phyloP scores from a whole-genome alignment of 2,888 invertebrate species.

The Cenopis cana region DNA sequence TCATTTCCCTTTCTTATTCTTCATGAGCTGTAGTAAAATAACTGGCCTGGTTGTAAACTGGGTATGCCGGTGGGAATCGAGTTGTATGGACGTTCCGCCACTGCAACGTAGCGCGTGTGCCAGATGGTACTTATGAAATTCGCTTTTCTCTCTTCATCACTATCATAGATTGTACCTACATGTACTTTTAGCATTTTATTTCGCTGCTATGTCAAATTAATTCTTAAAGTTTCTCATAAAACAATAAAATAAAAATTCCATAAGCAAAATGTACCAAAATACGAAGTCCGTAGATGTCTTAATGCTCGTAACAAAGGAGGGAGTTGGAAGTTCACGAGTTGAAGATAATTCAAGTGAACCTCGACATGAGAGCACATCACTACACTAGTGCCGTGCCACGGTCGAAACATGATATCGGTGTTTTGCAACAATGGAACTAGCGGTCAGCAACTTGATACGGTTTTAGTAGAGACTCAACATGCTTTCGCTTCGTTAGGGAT shows the following conservation, averaged over 20 bases:
- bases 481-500: not conserved
- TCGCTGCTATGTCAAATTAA: not conserved
- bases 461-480: not conserved
- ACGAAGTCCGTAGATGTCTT: slow-evolving; percentile 26
- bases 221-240: not conserved
- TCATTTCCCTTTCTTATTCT: no score
- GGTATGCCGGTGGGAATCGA: no score
- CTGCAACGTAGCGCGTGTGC: no score
- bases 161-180: no score
- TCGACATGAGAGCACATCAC: slow-evolving; percentile 32
- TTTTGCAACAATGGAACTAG: not conserved
- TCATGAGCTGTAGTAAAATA: no score
- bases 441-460: not conserved
- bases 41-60: no score
- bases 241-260: not conserved
- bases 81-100: no score
- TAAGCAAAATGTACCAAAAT: slow-evolving; percentile 22
- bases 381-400: slow-evolving; percentile 16
- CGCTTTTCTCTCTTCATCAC: no score
- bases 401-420: not conserved
- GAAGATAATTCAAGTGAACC: slow-evolving; percentile 34
- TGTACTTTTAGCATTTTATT: no score
- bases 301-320: slow-evolving; percentile 33
- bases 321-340: slow-evolving; percentile 25
- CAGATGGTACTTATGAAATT: no score